phyloP scores from a whole-genome alignment of 2,888 invertebrate species.

The Plagodis dolabraria region DNA sequence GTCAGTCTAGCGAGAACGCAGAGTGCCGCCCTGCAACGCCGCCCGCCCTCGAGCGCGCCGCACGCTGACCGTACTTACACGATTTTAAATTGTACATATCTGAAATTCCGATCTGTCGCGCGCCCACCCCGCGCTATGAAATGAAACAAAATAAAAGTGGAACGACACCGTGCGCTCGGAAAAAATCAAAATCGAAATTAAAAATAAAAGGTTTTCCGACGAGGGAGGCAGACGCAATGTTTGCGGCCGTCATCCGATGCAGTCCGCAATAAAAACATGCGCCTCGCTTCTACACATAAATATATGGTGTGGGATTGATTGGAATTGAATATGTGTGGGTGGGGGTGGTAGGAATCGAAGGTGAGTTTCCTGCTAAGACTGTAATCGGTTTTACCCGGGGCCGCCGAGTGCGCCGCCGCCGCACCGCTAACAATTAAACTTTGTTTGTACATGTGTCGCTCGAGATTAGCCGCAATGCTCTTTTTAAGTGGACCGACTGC shows the following conservation, averaged over 20 bases:
- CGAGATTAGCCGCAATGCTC: slow-evolving; percentile 82
- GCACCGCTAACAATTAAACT: slow-evolving; percentile 82
- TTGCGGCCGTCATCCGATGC: slow-evolving; percentile 83
- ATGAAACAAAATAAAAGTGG: slow-evolving; percentile 84
- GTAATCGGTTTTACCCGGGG: slow-evolving; percentile 83
- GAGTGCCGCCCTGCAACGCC: slow-evolving; percentile 52
- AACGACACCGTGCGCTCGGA: slow-evolving; percentile 76
- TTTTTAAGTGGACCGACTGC: slow-evolving; percentile 80
- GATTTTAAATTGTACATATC: slow-evolving; percentile 86
- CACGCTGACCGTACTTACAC: slow-evolving; percentile 83
- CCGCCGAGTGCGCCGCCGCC: slow-evolving; percentile 45
- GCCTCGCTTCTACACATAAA: slow-evolving; percentile 76
- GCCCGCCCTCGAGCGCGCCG: slow-evolving; percentile 51
- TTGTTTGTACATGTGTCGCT: slow-evolving; percentile 84
- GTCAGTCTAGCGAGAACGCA: slow-evolving; percentile 78
- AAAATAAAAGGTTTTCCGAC: slow-evolving; percentile 79
- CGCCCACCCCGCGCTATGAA: slow-evolving; percentile 83
- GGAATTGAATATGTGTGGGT: slow-evolving; percentile 82
- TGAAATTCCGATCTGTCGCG: slow-evolving; percentile 85
- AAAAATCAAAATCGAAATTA: slow-evolving; percentile 85
- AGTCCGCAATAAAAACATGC: slow-evolving; percentile 82
- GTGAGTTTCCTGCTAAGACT: slow-evolving; percentile 81
- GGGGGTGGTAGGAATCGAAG: slow-evolving; percentile 74
- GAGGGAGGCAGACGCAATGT: slow-evolving; percentile 80
- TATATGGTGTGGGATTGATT: slow-evolving; percentile 82